Evolutionary conservation across 2,888 invertebrate species (phyloP).

Genomic region (Bellardia pandia): DNA sequence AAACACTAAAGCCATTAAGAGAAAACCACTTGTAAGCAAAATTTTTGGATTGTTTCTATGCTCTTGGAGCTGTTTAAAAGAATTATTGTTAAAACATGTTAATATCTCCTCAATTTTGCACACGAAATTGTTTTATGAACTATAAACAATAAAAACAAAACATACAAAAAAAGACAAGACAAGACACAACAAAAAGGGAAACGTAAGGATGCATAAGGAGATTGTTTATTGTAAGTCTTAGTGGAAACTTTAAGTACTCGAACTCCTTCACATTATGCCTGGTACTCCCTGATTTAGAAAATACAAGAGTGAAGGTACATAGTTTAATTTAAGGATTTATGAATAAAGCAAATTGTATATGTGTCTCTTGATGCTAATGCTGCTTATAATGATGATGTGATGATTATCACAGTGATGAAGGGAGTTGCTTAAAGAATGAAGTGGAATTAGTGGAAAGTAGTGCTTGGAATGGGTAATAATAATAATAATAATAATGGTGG

Average conservation of each 20-base stretch:
- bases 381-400: constrained; percentile 64
- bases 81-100: constrained; percentile 73
- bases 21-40: constrained; percentile 69
- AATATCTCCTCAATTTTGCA: constrained; percentile 63
- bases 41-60: constrained; percentile 45
- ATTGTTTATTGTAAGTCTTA: constrained; percentile 2
- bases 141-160: constrained; percentile 66
- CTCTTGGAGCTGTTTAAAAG: constrained; percentile 51
- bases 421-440: constrained; percentile 35
- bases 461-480: background rate
- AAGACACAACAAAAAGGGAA: constrained; percentile 26
- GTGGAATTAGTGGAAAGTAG: constrained; percentile 42
- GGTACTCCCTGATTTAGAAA: background rate
- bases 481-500: constrained; percentile 30
- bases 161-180: constrained; percentile 10
- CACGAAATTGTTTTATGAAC: constrained; percentile 73
- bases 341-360: constrained; percentile 32
- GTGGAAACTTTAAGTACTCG: constrained; percentile 50
- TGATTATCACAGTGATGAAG: constrained; percentile 34
- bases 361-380: constrained; percentile 61
- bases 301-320: background rate
- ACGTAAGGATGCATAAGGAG: constrained; percentile 36
- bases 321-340: constrained; percentile 57
- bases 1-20: constrained; percentile 58
- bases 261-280: constrained; percentile 22